Conservation (phyloP, 2,113 vertebrate species). For the Lepus europaeus region DNA sequence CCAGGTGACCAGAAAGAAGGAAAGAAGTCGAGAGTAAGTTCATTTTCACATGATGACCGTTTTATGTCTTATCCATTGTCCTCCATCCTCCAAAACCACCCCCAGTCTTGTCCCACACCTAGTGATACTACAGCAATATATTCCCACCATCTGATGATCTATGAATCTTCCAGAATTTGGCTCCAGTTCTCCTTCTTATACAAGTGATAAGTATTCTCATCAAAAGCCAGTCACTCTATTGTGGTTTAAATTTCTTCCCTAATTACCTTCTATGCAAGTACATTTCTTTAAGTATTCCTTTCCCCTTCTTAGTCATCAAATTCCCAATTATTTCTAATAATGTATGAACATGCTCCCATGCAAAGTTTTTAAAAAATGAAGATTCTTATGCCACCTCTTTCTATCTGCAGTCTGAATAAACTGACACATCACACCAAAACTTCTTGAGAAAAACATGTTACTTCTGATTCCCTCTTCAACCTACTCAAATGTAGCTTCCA, state of each 20-base stretch:
- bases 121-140: neutral
- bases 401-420: neutral
- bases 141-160: neutral
- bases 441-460: slow-evolving; percentile 4
- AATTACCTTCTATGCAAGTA: neutral
- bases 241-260: slow-evolving; percentile 19
- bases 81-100: neutral
- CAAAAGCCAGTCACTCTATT: neutral
- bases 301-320: neutral
- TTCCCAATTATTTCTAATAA: slow-evolving; percentile 4
- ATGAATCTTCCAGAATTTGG: neutral
- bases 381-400: neutral
- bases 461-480: neutral
- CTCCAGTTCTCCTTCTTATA: neutral
- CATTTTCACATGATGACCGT: neutral
- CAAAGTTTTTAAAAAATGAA: neutral
- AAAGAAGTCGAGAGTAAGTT: neutral
- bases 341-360: neutral
- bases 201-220: neutral
- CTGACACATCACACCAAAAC: neutral
- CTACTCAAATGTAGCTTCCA: neutral
- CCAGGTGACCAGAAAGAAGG: neutral
- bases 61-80: neutral
- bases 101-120: neutral
- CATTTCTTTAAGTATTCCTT: neutral